A percentile compares a stretch with the other conserved stretches of the same genome.
phyloP scores from a whole-genome alignment of 2,888 invertebrate species.

The Tillus elongatus region DNA sequence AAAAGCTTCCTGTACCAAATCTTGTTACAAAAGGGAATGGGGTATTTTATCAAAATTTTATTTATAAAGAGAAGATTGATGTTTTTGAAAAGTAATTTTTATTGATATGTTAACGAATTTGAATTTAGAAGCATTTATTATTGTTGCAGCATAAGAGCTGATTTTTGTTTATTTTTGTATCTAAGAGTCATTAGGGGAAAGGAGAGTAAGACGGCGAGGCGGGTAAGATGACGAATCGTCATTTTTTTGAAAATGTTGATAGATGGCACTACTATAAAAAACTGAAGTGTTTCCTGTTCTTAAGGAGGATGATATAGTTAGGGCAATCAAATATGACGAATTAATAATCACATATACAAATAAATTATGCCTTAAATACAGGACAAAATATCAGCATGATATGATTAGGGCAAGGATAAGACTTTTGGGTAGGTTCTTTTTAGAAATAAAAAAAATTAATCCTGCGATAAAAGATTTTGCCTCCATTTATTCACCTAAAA shows the following conservation, averaged over 20 bases:
- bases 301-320: slow-evolving; percentile 5
- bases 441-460: slow-evolving; percentile 5
- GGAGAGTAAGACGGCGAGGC: slow-evolving; percentile 1
- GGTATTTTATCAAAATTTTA: no score
- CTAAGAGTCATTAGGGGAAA: slow-evolving; percentile 8
- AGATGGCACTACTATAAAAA: slow-evolving; percentile 5
- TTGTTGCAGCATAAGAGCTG: slow-evolving; percentile 7
- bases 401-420: slow-evolving; percentile 10
- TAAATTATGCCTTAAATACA: slow-evolving; percentile 2
- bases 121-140: no score
- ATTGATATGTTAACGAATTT: no score
- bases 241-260: no score
- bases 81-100: no score
- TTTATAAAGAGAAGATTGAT: no score
- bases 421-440: slow-evolving; percentile 9
- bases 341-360: slow-evolving; percentile 9
- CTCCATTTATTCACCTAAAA: slow-evolving; percentile 1
- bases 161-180: slow-evolving; percentile 1
- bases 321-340: slow-evolving; percentile 6
- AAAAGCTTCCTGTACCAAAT: no score
- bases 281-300: slow-evolving; percentile 5
- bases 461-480: slow-evolving; percentile 8
- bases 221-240: background rate
- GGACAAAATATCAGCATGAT: slow-evolving; percentile 1
- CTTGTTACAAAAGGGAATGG: no score